Conservation (phyloP, 2,113 vertebrate genomes). For the Paracanthobrama guichenoti region DNA sequence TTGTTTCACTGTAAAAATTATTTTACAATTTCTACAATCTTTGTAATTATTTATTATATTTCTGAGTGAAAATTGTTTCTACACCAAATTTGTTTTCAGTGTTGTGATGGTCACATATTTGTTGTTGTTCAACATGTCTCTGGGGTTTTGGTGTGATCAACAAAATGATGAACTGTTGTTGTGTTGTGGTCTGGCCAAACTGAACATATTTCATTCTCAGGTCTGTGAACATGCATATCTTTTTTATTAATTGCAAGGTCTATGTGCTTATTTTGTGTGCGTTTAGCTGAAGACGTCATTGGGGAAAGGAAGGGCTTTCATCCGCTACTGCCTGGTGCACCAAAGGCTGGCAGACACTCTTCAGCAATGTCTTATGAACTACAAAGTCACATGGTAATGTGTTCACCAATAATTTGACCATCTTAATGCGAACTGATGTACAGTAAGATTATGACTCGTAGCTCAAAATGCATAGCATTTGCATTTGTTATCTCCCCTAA, state of each 20-base stretch:
- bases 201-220: neutral
- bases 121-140: neutral
- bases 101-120: neutral
- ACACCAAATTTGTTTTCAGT: too few relatives aligned
- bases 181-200: neutral
- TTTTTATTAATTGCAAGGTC: neutral
- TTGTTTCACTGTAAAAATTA: neutral
- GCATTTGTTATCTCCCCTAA: neutral
- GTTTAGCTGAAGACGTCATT: conserved; percentile 90
- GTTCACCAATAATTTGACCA: too few relatives aligned
- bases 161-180: neutral
- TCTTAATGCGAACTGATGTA: neutral
- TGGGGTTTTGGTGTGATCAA: neutral
- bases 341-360: conserved; percentile 94
- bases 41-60: too few relatives aligned
- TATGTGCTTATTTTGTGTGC: conserved; percentile 9
- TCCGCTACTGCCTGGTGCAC: conserved; percentile 93
- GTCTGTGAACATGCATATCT: neutral
- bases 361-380: conserved; percentile 95
- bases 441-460: neutral
- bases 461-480: neutral
- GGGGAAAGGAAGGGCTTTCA: conserved; percentile 92
- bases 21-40: too few relatives aligned
- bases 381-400: conserved; percentile 86
- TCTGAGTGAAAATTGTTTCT: too few relatives aligned